A percentile compares a stretch with the other conserved stretches of the same genome.
These are phyloP conservation scores for Heteronetta atricapilla DNA, from an alignment of 2,113 vertebrate genomes.

Conservation along the genomic window DNA sequence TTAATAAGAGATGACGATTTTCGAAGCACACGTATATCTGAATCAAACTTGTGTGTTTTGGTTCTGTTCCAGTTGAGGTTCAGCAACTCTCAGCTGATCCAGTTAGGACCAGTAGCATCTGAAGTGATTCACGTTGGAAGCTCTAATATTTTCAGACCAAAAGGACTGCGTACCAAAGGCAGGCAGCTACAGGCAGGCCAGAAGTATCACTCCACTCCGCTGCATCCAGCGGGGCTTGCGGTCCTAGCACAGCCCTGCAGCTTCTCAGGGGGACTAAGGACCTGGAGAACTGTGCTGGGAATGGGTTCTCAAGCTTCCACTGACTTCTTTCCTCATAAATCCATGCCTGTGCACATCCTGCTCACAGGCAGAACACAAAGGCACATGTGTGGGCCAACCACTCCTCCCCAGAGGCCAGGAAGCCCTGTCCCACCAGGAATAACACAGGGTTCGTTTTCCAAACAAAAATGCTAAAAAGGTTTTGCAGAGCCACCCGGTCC, in stretches of 20 bases:
- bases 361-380: neutral
- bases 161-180: neutral
- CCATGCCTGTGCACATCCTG: neutral
- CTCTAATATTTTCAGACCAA: neutral
- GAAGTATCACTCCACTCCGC: neutral
- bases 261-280: neutral
- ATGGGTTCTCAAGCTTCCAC: neutral
- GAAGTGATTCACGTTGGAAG: neutral
- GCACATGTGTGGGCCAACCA: fast-evolving
- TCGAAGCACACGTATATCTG: neutral
- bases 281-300: neutral
- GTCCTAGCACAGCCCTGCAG: neutral
- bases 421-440: neutral
- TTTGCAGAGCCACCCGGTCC: neutral
- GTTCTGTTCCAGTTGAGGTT: slow-evolving; percentile 5
- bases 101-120: neutral
- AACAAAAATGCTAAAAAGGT: neutral
- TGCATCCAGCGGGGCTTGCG: neutral
- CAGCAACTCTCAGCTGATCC: slow-evolving; percentile 1
- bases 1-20: slow-evolving; percentile 24
- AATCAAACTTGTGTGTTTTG: neutral
- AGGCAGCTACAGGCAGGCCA: neutral
- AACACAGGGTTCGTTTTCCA: slow-evolving; percentile 10
- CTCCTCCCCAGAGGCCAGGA: neutral
- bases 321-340: neutral